Conservation (phyloP, 1,140 invertebrate genomes). For the Chrysomallon squamiferum region DNA sequence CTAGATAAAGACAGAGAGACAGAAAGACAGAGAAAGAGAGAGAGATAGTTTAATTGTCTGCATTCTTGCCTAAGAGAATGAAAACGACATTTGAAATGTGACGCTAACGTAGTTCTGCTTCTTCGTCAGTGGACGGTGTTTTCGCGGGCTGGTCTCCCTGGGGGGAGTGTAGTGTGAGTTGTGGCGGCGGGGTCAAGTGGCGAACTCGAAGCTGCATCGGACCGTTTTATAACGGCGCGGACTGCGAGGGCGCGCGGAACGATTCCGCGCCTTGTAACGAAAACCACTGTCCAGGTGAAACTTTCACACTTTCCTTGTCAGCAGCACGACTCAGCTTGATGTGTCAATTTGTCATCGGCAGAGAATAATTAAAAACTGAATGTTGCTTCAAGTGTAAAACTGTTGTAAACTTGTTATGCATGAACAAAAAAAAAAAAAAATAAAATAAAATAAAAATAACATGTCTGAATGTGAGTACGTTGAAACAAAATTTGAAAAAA, state of each 20-base stretch:
- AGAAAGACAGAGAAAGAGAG: no score
- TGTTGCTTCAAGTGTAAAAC: neutral
- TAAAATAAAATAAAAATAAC: neutral
- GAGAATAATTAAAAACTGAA: neutral
- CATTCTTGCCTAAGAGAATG: no score
- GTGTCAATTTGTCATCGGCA: no score
- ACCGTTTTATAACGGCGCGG: conserved; percentile 34
- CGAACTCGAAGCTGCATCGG: conserved; percentile 32
- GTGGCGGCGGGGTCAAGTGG: conserved; percentile 83
- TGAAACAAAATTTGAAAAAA: neutral
- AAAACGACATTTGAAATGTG: no score
- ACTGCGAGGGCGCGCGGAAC: conserved; percentile 33
- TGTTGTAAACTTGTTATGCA: neutral
- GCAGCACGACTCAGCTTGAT: no score
- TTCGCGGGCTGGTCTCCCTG: conserved; percentile 72
- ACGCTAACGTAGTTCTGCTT: no score
- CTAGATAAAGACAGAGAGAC: no score
- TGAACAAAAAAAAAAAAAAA: neutral
- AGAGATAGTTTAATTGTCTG: no score
- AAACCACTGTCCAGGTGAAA: conserved; percentile 30
- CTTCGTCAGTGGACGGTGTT: conserved; percentile 53
- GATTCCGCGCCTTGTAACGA: conserved; percentile 32
- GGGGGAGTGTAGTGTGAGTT: conserved; percentile 86
- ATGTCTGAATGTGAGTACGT: neutral
- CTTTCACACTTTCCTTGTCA: no score